Evolutionary conservation across 2,113 vertebrate genomes (phyloP).

Genomic region (Gopherus flavomarginatus): DNA sequence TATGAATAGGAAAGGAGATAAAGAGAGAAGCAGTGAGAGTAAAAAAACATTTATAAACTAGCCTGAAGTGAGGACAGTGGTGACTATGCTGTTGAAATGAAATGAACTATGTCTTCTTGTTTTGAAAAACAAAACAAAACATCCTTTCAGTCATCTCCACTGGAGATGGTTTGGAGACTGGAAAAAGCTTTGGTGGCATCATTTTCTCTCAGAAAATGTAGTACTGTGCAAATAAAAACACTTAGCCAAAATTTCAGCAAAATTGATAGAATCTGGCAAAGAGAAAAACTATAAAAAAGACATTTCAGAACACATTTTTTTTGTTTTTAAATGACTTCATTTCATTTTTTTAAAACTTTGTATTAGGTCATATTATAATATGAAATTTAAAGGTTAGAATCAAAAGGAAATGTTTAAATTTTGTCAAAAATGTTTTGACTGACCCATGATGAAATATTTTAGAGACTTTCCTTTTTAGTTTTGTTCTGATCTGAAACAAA

Average conservation of each 20-base stretch:
- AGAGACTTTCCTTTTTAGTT: neutral
- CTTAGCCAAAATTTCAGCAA: neutral
- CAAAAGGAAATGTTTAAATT: neutral
- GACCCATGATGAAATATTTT: neutral
- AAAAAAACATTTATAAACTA: fast-evolving
- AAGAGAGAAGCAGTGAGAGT: neutral
- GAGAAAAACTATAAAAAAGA: neutral
- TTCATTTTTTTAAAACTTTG: neutral
- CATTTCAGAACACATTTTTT: neutral
- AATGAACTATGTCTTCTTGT: neutral
- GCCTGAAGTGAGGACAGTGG: neutral
- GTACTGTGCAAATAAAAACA: neutral
- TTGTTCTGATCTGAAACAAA: neutral
- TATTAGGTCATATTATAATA: neutral
- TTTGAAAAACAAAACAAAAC: fast-evolving
- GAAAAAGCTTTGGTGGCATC: neutral
- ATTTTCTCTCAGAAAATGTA: neutral
- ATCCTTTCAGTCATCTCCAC: neutral
- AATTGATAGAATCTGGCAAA: too few species aligned
- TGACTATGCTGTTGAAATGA: neutral
- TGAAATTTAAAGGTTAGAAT: neutral
- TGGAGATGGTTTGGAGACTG: neutral
- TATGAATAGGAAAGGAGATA: neutral
- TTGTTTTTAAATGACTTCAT: neutral
- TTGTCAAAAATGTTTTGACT: neutral